Conservation (phyloP, 2,113 vertebrate genomes). For the Chrysemys picta region DNA sequence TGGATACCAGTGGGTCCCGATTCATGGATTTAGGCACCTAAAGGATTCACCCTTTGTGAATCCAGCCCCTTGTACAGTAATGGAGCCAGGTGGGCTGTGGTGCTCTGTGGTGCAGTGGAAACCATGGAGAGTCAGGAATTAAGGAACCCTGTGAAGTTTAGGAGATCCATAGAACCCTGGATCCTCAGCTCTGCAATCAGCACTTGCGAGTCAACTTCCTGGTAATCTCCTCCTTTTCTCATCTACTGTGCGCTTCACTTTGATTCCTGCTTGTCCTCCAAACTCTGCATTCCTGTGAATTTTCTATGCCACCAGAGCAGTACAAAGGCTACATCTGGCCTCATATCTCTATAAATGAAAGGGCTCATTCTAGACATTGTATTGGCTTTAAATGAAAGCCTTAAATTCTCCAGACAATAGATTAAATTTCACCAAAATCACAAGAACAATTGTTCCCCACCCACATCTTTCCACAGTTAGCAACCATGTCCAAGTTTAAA, state of each 20-base stretch:
- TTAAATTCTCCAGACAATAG: constrained; percentile 38
- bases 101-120: not conserved
- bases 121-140: not conserved
- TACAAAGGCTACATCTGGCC: not conserved
- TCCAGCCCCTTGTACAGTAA: not conserved
- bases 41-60: too few relatives aligned
- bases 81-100: not conserved
- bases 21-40: too few relatives aligned
- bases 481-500: constrained; percentile 51
- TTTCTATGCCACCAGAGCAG: not conserved
- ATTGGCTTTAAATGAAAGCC: constrained; percentile 20
- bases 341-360: not conserved
- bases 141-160: not conserved
- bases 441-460: constrained; percentile 53
- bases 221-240: not conserved
- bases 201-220: not conserved
- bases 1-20: too few relatives aligned
- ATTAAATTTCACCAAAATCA: constrained; percentile 33
- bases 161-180: not conserved
- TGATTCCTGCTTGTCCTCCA: not conserved
- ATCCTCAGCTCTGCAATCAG: not conserved
- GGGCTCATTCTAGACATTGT: not conserved
- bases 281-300: not conserved
- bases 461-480: constrained; percentile 51
- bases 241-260: not conserved